Evolutionary conservation across 53 echinoderm and acorn worm genomes (phyloP).

Genomic region (Zoroaster sp.): DNA sequence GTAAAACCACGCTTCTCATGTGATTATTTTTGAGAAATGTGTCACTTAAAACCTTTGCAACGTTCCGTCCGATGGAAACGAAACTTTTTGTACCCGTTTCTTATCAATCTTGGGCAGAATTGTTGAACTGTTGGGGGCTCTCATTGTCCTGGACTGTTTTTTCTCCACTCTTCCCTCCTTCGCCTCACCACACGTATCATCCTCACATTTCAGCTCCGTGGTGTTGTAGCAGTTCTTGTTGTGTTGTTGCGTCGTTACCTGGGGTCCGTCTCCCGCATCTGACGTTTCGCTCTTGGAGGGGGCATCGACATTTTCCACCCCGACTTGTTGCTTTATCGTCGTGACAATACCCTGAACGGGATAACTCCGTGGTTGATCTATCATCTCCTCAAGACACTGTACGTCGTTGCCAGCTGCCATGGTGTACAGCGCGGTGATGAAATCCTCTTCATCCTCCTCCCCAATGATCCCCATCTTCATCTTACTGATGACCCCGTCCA

Average conservation of each 20-base stretch:
- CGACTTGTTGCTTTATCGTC: background rate
- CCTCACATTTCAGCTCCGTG: background rate
- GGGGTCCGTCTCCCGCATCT: background rate
- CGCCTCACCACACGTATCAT: background rate
- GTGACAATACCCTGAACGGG: background rate
- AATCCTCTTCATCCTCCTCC: background rate
- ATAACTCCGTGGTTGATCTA: background rate
- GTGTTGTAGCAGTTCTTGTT: background rate
- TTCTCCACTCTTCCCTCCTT: background rate
- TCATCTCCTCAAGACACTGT: background rate
- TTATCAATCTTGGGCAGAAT: background rate
- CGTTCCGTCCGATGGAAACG: too few relatives aligned
- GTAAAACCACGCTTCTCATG: too few relatives aligned
- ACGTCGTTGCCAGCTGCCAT: slow-evolving; percentile 1
- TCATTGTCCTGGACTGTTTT: background rate
- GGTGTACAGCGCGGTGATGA: slow-evolving; percentile 5
- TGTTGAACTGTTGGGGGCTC: background rate
- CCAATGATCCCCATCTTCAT: background rate
- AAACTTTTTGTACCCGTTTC: background rate
- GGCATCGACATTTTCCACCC: background rate
- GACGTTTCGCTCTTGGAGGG: background rate
- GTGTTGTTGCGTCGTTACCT: background rate
- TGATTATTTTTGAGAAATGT: too few relatives aligned
- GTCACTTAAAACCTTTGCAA: too few relatives aligned
- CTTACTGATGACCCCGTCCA: background rate